Evolutionary conservation across 2,888 invertebrate species (phyloP).

Genomic region (Digitonthophagus gazella): DNA sequence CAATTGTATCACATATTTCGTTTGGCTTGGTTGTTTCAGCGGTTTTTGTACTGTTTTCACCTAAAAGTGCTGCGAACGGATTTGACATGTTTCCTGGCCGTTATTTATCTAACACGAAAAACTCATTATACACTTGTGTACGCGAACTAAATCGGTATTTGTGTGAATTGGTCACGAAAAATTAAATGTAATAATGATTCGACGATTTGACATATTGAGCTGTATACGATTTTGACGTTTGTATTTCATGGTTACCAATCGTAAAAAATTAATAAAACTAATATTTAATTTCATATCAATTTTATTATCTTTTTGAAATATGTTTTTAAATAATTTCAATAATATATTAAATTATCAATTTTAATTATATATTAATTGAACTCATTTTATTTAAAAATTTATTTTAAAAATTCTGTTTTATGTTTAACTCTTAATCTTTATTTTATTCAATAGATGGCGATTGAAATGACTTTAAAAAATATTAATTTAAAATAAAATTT

Average conservation of each 20-base stretch:
- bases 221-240: slow-evolving; percentile 13
- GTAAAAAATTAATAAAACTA: not conserved
- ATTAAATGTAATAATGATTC: slow-evolving; percentile 14
- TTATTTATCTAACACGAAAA: not conserved
- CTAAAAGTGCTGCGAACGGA: slow-evolving; percentile 38
- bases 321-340: too few relatives aligned
- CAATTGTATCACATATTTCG: slow-evolving; percentile 56
- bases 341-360: too few relatives aligned
- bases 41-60: slow-evolving; percentile 21
- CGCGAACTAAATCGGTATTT: not conserved
- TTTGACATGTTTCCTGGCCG: slow-evolving; percentile 28
- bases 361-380: too few relatives aligned
- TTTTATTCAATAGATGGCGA: too few relatives aligned
- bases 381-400: too few relatives aligned
- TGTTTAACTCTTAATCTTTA: too few relatives aligned
- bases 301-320: not conserved
- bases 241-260: not conserved
- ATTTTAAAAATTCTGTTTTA: too few relatives aligned
- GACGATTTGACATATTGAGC: slow-evolving; percentile 3
- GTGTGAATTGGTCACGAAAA: slow-evolving; percentile 1
- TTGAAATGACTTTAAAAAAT: too few relatives aligned
- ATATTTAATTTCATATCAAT: not conserved
- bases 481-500: too few relatives aligned
- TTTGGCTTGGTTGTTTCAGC: slow-evolving; percentile 29
- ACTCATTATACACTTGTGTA: slow-evolving; percentile 2